Evolutionary conservation across 2,888 invertebrate genomes (phyloP), one percentile per base, ranked within the genome.

Genomic region (Sesia bembeciformis): DNA sequence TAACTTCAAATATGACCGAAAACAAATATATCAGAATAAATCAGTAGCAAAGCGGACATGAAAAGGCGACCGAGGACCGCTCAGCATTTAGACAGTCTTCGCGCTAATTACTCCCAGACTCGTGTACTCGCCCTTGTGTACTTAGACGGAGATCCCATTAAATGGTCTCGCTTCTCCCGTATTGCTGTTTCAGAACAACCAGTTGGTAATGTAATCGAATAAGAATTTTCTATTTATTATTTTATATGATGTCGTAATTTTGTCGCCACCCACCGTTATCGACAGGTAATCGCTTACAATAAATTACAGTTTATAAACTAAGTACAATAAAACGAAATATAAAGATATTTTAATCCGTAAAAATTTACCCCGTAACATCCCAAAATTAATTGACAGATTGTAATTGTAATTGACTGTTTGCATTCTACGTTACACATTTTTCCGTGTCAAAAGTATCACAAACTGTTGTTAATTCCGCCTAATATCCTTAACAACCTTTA

Each of bases 381-480:
- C 23, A 23, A 23, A 23, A 23, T 23, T 23, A 23, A 23, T 23
- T 23, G 23, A 23, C 23, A 23, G 23, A 23, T 23, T 23, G 23
- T 23, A 23, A 23, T 23, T 23, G 23, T 23, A 23, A 23, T 23
- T 23, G 23, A 23, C 23, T 46, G 8, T 46, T 46, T 46, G 23
- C 8, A 46, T 23, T 46, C n/a, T 46, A 46, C 7, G 38, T 38
- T 38, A 50, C 50, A 50, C 50, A 80, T 82, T 81, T 82, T 74
- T 84, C 75, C 71, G 67, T 72, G 82, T 84, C 82, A 80, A 78
- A 81, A 84, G 80, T 82, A 77, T 81, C 76, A 75, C 75, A 80
- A 84, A 83, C 80, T 81, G 84, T 76, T 83, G 84, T 86, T 86
- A 83, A 87, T 86, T 84, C 78, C 70, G 72, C 74, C 83, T 85